A percentile compares a stretch with the other conserved stretches of the same genome.
Conservation (phyloP, 2,888 invertebrate species). For the Byasa hedistus region DNA sequence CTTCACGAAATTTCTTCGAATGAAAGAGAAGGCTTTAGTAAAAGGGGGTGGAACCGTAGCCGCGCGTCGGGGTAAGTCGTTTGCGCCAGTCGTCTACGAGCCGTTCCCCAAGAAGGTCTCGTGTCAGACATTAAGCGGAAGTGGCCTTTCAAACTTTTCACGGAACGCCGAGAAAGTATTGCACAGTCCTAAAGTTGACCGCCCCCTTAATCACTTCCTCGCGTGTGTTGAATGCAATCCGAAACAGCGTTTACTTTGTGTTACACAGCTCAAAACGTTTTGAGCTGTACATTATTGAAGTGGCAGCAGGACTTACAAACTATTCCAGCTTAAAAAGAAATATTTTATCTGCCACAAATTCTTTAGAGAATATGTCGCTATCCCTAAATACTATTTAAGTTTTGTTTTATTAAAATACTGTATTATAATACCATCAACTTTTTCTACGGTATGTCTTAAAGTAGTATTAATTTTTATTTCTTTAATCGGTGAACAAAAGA, state of each 20-base stretch:
- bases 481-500: neutral
- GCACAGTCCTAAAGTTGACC: conserved; percentile 52
- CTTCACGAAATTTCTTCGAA: conserved; percentile 51
- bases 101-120: conserved; percentile 49
- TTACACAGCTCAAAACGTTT: conserved; percentile 50
- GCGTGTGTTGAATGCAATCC: conserved; percentile 69
- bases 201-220: conserved; percentile 67
- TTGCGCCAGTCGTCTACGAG: conserved; percentile 61
- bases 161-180: conserved; percentile 65
- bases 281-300: conserved; percentile 27
- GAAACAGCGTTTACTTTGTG: conserved; percentile 47
- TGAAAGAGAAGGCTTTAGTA: conserved; percentile 57
- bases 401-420: neutral
- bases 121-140: conserved; percentile 38
- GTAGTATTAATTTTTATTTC: neutral
- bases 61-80: conserved; percentile 49
- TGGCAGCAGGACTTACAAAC: conserved; percentile 6
- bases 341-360: neutral
- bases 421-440: neutral
- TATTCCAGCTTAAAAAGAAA: neutral
- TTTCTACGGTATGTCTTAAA: neutral
- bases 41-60: conserved; percentile 56
- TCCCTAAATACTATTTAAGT: neutral
- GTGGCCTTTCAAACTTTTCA: conserved; percentile 68
- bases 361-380: neutral